Evolutionary conservation across 2,888 invertebrate species (phyloP), one percentile per base, ranked within the genome.

Genomic region (Andrena minutula): DNA sequence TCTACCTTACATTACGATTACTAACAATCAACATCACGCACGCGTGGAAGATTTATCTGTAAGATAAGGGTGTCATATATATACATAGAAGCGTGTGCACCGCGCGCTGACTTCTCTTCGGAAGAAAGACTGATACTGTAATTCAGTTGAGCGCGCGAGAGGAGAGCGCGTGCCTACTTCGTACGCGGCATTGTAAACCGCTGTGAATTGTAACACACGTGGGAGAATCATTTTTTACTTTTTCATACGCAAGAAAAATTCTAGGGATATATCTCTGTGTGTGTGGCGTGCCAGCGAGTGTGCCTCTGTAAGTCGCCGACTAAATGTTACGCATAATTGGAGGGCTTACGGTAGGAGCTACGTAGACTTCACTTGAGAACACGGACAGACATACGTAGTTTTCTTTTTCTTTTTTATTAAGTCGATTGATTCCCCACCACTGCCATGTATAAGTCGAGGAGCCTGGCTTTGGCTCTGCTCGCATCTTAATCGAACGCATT

Each of bases 61-160:
- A 78, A 85, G 61, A 85, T 77, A 82, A 65, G 66, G 66, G 79
- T 73, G 82, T 81, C 73, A 78, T 75, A 77, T 26, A 26, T 72
- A 26, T 56, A 75, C 61, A 64, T 74, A 77, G 56, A 20, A 49
- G 61, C 35, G 68, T 68, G 76, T 28, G 28, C 65, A 41, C 51
- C 72, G 64, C 77, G 66, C 56, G 79, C 83, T 78, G 71, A 79
- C 49, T 79, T 86, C 71, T 89, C 73, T 86, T 80, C 68, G 76
- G 68, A 83, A 80, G 64, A 84, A 86, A 88, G 89, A 88, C 88
- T 88, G 88, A 88, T 83, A 83, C 49, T 80, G 63, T 79, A 78
- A 79, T 82, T 89, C 88, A 86, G 79, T 85, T 86, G 26, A 26
- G 75, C 71, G 79, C 73, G 69, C 77, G 8, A 64, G 69, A 35